These are phyloP conservation scores for Dendrocincla fuliginosa DNA, from an alignment of 2,797 vertebrate genomes.

Conservation along the genomic window DNA sequence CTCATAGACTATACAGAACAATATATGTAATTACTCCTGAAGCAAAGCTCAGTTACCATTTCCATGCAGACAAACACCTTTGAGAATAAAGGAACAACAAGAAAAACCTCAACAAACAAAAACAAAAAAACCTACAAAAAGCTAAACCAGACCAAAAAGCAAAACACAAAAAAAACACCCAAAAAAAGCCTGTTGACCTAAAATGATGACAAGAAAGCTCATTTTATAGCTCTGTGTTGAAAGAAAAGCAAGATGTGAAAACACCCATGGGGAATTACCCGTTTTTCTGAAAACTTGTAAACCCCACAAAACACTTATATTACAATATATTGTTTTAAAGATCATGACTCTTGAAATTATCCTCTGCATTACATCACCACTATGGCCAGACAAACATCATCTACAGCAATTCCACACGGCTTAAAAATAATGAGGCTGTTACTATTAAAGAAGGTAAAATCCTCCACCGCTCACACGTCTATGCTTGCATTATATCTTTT, in stretches of 20 bases:
- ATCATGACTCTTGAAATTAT: neutral
- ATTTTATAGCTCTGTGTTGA: neutral
- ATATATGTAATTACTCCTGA: neutral
- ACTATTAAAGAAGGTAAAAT: neutral
- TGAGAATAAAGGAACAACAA: neutral
- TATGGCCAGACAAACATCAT: neutral
- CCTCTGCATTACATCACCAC: neutral
- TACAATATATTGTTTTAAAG: neutral
- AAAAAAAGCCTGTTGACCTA: neutral
- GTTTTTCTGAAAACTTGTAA: neutral
- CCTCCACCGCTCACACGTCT: neutral
- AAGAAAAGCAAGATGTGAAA: neutral
- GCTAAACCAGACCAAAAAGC: neutral
- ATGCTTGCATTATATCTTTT: neutral
- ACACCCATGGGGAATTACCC: accelerated
- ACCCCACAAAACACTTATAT: neutral
- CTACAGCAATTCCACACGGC: neutral
- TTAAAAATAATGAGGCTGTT: neutral
- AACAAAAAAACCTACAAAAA: neutral
- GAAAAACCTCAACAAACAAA: accelerated
- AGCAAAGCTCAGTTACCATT: neutral
- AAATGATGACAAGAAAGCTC: neutral
- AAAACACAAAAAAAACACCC: neutral
- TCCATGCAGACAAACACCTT: neutral
- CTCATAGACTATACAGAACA: neutral